These are phyloP conservation scores for Sebastes vulpes DNA, from an alignment of 2,797 vertebrate genomes.

Conservation along the genomic window DNA sequence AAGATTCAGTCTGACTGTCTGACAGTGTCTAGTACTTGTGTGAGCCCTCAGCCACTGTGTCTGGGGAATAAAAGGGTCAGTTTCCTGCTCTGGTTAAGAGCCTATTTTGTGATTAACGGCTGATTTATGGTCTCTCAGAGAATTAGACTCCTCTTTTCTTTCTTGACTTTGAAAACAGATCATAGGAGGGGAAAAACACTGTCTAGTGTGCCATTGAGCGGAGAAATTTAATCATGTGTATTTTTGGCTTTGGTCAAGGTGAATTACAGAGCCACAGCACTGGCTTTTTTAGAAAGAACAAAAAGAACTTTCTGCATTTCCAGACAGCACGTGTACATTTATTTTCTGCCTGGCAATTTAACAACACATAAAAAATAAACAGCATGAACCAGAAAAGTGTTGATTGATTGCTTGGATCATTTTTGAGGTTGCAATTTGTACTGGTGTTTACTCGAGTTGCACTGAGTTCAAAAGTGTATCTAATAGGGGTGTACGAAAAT, in stretches of 20 bases:
- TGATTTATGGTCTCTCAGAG: constrained; percentile 42
- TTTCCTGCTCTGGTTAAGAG: constrained; percentile 35
- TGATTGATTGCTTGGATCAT: neutral
- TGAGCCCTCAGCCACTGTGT: neutral
- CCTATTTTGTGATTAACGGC: constrained; percentile 39
- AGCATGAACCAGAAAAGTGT: neutral
- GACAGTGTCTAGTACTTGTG: constrained; percentile 2
- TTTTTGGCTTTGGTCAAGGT: constrained; percentile 48
- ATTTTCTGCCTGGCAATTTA: neutral
- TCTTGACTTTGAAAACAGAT: constrained; percentile 38
- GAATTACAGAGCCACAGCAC: constrained; percentile 13
- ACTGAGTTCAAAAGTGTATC: neutral
- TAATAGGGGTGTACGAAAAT: no score
- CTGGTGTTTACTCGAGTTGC: neutral
- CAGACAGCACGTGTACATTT: neutral
- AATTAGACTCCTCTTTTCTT: constrained; percentile 29
- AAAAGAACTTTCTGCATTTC: neutral
- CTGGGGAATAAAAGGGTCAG: constrained; percentile 15
- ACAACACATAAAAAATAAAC: neutral
- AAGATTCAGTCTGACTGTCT: neutral
- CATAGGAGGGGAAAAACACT: constrained; percentile 17
- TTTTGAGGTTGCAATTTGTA: neutral
- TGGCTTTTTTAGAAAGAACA: neutral
- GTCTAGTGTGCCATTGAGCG: constrained; percentile 18
- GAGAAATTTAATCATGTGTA: constrained; percentile 42